Evolutionary conservation across 1,140 invertebrate species (phyloP), one percentile per base, ranked within the genome.

Genomic region (Drepana arcuata): DNA sequence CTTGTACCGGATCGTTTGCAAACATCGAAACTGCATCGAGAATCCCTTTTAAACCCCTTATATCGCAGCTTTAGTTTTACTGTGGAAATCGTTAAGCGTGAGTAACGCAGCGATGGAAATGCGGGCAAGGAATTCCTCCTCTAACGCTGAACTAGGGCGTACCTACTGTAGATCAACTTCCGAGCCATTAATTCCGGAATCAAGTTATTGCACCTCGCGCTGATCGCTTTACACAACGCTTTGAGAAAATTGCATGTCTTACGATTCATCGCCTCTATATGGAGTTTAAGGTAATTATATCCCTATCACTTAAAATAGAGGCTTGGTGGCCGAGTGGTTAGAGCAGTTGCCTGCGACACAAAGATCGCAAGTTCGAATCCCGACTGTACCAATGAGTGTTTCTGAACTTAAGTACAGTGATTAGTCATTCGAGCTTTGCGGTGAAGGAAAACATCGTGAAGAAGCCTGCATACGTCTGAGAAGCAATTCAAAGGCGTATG

Each of bases 181-280:
- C 75, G 48, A 59, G 53, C 67, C 75, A 78, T 78, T 80, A 78
- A 74, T 73, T 75, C 70, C 53, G 60, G 72, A 77, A 80, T 80
- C 72, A 62, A 68, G 72, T 77, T 80, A 80, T 75, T 73, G 75
- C 72, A 74, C 70, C 70, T 69, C 66, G 52, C 67, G 56, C 60
- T 59, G 70, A 71, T 72, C 68, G 70, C 64, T 73, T 70, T 74
- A 70, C 69, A 70, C 71, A 73, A 62, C 73, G 71, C 59, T 79
- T 75, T 75, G 74, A 60, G 69, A 56, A 59, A 77, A 77, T 80
- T 69, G 67, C 72, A 70, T 67, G 29, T 47, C 29, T n/a, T n/a
- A n/a, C n/a, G n/a, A n/a, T n/a, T n/a, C n/a, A n/a, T n/a, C n/a
- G n/a, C n/a, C n/a, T n/a, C n/a, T n/a, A n/a, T n/a, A n/a, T n/a